phyloP scores from a whole-genome alignment of 2,888 invertebrate genomes.

The Pachycephus smyrnensis region DNA sequence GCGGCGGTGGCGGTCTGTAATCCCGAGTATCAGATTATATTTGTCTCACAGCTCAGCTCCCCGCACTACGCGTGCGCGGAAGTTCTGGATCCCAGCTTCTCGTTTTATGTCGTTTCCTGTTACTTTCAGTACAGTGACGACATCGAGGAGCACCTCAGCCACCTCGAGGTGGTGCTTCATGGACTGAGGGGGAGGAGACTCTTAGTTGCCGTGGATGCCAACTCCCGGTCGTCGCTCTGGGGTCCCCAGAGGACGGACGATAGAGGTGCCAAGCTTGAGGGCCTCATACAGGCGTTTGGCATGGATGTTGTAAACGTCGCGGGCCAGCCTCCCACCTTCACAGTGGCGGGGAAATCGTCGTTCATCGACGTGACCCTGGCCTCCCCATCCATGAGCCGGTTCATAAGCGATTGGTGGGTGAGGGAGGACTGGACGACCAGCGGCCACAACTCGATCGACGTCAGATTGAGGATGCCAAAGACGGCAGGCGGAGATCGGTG shows the following conservation, averaged over 20 bases:
- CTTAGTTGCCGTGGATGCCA: slow-evolving; percentile 20
- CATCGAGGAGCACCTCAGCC: slow-evolving; percentile 20
- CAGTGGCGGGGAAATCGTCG: slow-evolving; percentile 20
- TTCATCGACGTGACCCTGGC: slow-evolving; percentile 28
- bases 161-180: slow-evolving; percentile 23
- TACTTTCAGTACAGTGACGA: slow-evolving; percentile 27
- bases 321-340: slow-evolving; percentile 18
- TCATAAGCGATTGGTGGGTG: slow-evolving; percentile 21
- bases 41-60: slow-evolving; percentile 24
- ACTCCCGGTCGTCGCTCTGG: slow-evolving; percentile 20
- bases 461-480: slow-evolving; percentile 13
- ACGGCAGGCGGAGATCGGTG: neutral
- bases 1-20: slow-evolving; percentile 12
- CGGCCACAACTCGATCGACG: slow-evolving; percentile 18
- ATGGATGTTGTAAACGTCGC: slow-evolving; percentile 16
- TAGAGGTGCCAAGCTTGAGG: slow-evolving; percentile 7
- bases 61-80: slow-evolving; percentile 25
- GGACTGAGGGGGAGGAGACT: slow-evolving; percentile 23
- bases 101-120: slow-evolving; percentile 25
- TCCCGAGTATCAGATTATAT: slow-evolving; percentile 9
- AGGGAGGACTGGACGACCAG: slow-evolving; percentile 19
- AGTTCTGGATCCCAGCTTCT: slow-evolving; percentile 20
- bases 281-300: slow-evolving; percentile 13
- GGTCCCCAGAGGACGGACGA: slow-evolving; percentile 7
- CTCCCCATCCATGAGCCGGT: slow-evolving; percentile 15